A percentile compares a stretch with the other conserved stretches of the same genome.
Conservation (phyloP, 92 coral and sea anemone genomes). For the Zoanthus solanderi region DNA sequence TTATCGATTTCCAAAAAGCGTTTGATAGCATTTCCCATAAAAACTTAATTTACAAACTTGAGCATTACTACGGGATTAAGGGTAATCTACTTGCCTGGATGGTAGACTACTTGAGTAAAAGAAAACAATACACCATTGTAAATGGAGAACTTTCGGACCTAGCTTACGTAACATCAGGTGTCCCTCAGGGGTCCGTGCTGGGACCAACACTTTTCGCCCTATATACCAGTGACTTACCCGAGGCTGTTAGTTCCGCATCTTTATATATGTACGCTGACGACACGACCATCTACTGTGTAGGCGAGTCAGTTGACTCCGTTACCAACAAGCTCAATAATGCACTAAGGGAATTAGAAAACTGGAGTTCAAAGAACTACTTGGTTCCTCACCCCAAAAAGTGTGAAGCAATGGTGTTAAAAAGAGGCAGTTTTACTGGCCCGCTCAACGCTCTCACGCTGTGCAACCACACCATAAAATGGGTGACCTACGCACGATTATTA, state of each 20-base stretch:
- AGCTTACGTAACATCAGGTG: conserved; percentile 42
- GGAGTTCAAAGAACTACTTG: too few relatives aligned
- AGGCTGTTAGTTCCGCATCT: conserved; percentile 2
- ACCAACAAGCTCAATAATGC: too few relatives aligned
- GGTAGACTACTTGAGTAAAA: conserved; percentile 38
- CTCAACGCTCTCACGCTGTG: conserved; percentile 19
- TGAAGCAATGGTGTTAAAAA: conserved; percentile 42
- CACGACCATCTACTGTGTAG: conserved; percentile 3
- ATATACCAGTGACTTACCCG: conserved; percentile 52
- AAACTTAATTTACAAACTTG: conserved; percentile 43
- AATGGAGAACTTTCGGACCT: conserved; percentile 44
- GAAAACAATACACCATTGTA: conserved; percentile 44
- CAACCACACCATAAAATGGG: conserved; percentile 48
- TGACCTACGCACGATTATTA: conserved; percentile 48
- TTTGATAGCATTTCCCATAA: conserved; percentile 54
- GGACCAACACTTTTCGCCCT: conserved; percentile 59
- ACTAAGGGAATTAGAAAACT: too few relatives aligned
- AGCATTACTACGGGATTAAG: conserved; percentile 38
- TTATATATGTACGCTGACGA: conserved; percentile 46
- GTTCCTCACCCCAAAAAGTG: conserved; percentile 33
- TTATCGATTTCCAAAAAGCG: conserved; percentile 57
- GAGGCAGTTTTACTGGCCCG: conserved; percentile 29
- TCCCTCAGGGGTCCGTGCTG: conserved; percentile 49
- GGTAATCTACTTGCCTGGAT: conserved; percentile 46
- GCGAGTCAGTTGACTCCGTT: too few relatives aligned